phyloP scores from a whole-genome alignment of 2,888 invertebrate genomes.

The Habroteleia sp. region DNA sequence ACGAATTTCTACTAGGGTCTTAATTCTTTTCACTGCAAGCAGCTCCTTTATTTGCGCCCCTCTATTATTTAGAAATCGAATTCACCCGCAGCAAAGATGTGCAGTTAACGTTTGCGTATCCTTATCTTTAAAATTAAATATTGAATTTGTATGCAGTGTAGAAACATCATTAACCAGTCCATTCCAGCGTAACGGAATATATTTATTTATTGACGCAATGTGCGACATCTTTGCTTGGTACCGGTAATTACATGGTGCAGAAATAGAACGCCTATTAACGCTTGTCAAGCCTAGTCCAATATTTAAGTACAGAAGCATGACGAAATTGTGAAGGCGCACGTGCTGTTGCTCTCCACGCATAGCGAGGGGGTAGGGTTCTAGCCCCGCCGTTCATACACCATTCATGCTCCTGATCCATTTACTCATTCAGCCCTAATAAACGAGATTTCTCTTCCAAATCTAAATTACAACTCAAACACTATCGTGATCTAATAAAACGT shows the following conservation, averaged over 20 bases:
- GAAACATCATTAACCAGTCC: constrained; percentile 3
- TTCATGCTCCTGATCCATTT: constrained; percentile 57
- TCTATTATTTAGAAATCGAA: too few species aligned
- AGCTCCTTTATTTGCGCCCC: too few species aligned
- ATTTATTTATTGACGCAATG: constrained; percentile 42
- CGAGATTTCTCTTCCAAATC: constrained; percentile 46
- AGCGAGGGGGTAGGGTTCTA: constrained; percentile 20
- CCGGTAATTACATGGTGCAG: constrained; percentile 69
- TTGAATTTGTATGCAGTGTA: constrained; percentile 8
- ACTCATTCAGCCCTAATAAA: constrained; percentile 52
- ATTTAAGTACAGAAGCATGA: constrained; percentile 72
- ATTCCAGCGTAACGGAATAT: constrained; percentile 14
- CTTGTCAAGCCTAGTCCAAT: constrained; percentile 71
- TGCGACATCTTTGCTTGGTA: constrained; percentile 25
- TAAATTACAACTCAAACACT: constrained; percentile 59
- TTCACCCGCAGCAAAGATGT: too few species aligned
- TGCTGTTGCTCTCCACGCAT: constrained; percentile 53
- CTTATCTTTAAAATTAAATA: constrained; percentile 10
- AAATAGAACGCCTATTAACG: constrained; percentile 74
- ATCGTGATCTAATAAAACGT: constrained; percentile 57
- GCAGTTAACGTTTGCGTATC: neutral
- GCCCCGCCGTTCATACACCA: constrained; percentile 39
- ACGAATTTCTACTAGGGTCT: too few species aligned
- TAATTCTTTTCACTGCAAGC: too few species aligned
- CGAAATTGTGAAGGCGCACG: constrained; percentile 70